Evolutionary conservation across 2,888 invertebrate genomes (phyloP).

Genomic region (Rosalia funebris): DNA sequence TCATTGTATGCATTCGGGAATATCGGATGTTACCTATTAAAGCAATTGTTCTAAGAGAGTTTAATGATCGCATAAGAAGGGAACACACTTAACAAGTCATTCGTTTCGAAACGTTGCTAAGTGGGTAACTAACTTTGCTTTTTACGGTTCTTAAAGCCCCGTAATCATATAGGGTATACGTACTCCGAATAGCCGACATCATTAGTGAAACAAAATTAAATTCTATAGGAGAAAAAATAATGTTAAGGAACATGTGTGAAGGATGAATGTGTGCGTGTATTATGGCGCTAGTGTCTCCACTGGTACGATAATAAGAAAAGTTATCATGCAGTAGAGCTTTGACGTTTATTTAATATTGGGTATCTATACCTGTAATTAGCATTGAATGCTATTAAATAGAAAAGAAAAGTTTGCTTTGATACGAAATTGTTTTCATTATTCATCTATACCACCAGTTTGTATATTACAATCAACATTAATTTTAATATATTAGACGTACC

Average conservation of each 20-base stretch:
- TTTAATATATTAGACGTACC: too few relatives aligned
- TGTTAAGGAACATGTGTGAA: constrained; percentile 45
- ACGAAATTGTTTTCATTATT: too few relatives aligned
- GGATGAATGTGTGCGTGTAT: constrained; percentile 1
- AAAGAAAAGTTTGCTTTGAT: too few relatives aligned
- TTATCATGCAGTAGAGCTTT: constrained; percentile 4
- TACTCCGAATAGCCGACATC: constrained; percentile 58
- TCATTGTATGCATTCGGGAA: too few relatives aligned
- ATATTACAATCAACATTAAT: background rate
- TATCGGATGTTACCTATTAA: background rate
- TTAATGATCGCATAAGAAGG: constrained; percentile 37
- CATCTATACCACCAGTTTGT: background rate
- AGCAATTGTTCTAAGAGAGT: constrained; percentile 27
- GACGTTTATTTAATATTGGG: background rate
- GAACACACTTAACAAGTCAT: constrained; percentile 6
- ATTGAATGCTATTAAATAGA: too few relatives aligned
- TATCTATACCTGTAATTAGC: too few relatives aligned
- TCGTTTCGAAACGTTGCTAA: constrained; percentile 25
- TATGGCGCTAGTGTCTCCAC: constrained; percentile 4
- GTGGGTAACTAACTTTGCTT: constrained; percentile 27
- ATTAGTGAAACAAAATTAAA: constrained; percentile 54
- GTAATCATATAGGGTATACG: constrained; percentile 46
- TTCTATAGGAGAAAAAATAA: constrained; percentile 44
- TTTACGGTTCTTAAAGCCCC: constrained; percentile 42
- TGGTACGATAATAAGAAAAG: constrained; percentile 6